These are phyloP conservation scores for Pantherophis vulpinus DNA, from an alignment of 2,797 vertebrate genomes.

Conservation along the genomic window DNA sequence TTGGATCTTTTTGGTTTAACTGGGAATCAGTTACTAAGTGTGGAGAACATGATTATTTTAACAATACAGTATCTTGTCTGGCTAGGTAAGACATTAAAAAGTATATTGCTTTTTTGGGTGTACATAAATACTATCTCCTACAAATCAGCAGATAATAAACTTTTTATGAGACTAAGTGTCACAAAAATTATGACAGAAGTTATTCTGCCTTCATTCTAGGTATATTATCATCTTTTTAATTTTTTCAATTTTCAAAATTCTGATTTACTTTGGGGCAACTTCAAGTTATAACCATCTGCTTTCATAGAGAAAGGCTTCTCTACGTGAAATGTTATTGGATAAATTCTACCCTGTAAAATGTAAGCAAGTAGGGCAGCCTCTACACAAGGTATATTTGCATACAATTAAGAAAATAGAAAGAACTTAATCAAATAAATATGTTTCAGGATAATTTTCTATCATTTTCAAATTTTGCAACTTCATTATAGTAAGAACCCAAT, in stretches of 20 bases:
- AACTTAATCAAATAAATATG: neutral
- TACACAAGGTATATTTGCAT: neutral
- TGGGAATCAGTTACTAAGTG: slow-evolving; percentile 83
- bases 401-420: neutral
- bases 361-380: slow-evolving; percentile 9
- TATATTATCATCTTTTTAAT: slow-evolving; percentile 38
- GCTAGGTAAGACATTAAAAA: slow-evolving; percentile 79
- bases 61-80: slow-evolving; percentile 95
- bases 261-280: slow-evolving; percentile 55
- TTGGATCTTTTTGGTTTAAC: slow-evolving; percentile 84
- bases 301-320: slow-evolving; percentile 51
- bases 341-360: slow-evolving; percentile 63
- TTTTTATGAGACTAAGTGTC: neutral
- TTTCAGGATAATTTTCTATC: neutral
- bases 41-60: slow-evolving; percentile 94
- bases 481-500: neutral
- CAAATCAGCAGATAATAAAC: neutral
- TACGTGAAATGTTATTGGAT: slow-evolving; percentile 56
- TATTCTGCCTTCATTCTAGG: slow-evolving; percentile 22
- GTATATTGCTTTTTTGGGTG: neutral
- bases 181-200: slow-evolving; percentile 17
- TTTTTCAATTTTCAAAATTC: slow-evolving; percentile 22
- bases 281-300: slow-evolving; percentile 45
- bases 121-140: neutral
- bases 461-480: neutral